Evolutionary conservation across 1,140 invertebrate genomes (phyloP), one percentile per base, ranked within the genome.

Genomic region (Trachelipus rathkii): DNA sequence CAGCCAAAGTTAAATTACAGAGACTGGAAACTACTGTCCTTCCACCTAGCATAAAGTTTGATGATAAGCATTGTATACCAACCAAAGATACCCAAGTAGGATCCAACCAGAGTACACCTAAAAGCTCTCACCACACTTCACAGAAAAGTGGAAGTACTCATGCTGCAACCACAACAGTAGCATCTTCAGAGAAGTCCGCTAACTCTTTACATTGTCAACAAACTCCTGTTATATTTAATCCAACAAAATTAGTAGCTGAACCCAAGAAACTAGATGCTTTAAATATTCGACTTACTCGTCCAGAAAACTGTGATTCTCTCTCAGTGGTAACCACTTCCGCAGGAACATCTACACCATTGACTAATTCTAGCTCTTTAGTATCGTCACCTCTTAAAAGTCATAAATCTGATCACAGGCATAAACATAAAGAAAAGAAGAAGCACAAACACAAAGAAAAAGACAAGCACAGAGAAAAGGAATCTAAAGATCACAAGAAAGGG

Each of bases 391-490:
- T 88, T 70, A 87, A 91, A 71, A 89, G 89, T 77, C 87, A 89
- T 72, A 90, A 90, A 82, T 67, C 74, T 53, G 79, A 81, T 15
- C 77, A 80, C 70, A 66, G 60, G 9, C 79, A 80, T 75, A 74
- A 80, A 69, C 73, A 77, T 45, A 80, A 80, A 77, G 79, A 80
- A 72, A 75, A 80, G 45, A 77, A 78, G 45, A 80, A 80, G 71
- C 88, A 90, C 79, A 90, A 90, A 79, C 88, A 90, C 78, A 91
- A 90, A 82, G 88, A 89, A 50, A 90, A 89, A 77, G 88, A 89
- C 0, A 87, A 79, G 50, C 68, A 80, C 44, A 82, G 80, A 50
- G 77, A 80, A 19, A 79, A 78, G 87, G 89, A 77, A 85, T 86
- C 76, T 85, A 88, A 74, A 87, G 87, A 77, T 85, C 80, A 83